A percentile compares a stretch with the other conserved stretches of the same genome.
Evolutionary conservation across 2,888 invertebrate genomes (phyloP).

Genomic region (Tineola bisselliella): DNA sequence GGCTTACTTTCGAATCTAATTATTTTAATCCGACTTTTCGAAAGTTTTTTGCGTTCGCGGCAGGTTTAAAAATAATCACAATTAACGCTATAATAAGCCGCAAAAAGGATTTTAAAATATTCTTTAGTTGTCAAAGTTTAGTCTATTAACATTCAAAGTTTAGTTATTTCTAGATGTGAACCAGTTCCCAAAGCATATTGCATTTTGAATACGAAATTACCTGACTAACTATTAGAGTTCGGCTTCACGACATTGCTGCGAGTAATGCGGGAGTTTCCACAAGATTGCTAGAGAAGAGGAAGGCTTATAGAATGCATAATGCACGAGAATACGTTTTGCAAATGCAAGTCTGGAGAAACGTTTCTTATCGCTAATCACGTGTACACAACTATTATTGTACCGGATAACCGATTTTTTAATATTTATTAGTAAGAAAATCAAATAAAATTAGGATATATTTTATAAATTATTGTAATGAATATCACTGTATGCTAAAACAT

Average conservation of each 20-base stretch:
- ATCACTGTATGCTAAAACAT: too few relatives aligned
- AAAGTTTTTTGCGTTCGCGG: too few relatives aligned
- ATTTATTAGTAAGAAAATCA: too few relatives aligned
- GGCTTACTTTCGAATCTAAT: too few relatives aligned
- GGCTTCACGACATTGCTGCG: background rate
- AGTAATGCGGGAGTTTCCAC: background rate
- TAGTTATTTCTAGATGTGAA: background rate
- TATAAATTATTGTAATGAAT: too few relatives aligned
- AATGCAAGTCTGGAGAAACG: background rate
- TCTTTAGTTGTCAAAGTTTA: background rate
- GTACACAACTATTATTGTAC: too few relatives aligned
- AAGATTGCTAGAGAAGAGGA: slow-evolving; percentile 1
- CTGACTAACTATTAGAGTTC: background rate
- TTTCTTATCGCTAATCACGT: background rate
- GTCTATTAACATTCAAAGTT: background rate
- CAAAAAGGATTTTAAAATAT: too few relatives aligned
- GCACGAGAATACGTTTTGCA: background rate
- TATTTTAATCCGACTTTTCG: too few relatives aligned
- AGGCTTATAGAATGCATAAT: slow-evolving; percentile 12
- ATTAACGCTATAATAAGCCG: too few relatives aligned
- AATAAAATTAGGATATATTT: too few relatives aligned
- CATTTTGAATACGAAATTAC: slow-evolving; percentile 10
- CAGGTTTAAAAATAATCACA: too few relatives aligned
- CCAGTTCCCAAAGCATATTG: background rate
- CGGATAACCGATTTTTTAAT: too few relatives aligned